Percentiles rank a stretch among this genome's conserved stretches.
Conservation (phyloP, 2,888 invertebrate genomes). For the Drosophila koepferae region DNA sequence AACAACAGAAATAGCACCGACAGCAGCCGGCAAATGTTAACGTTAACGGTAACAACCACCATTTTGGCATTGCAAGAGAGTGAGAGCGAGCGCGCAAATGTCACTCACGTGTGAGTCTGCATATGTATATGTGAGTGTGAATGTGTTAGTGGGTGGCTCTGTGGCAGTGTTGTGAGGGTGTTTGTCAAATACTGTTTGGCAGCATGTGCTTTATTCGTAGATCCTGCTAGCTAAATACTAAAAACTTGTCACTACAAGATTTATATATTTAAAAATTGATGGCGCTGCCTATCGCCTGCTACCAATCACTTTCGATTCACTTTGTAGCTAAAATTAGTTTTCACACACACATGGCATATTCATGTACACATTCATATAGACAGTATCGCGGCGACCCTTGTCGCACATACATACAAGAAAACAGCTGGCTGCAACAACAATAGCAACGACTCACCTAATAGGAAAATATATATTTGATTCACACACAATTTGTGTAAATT, state of each 20-base stretch:
- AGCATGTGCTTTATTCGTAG: constrained; percentile 29
- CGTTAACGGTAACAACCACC: constrained; percentile 71
- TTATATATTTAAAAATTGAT: constrained; percentile 30
- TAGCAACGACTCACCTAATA: constrained; percentile 59
- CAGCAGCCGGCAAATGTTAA: constrained; percentile 70
- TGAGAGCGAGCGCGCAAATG: constrained; percentile 31
- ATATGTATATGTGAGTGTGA: constrained; percentile 4
- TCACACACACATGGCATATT: constrained; percentile 5
- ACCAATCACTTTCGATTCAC: constrained; percentile 67
- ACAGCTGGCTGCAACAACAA: constrained; percentile 68
- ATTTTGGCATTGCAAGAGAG: constrained; percentile 39
- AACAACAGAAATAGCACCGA: constrained; percentile 21
- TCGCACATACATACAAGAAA: constrained; percentile 52
- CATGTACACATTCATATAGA: constrained; percentile 22
- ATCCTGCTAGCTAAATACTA: constrained; percentile 26
- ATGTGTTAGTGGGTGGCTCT: constrained; percentile 17
- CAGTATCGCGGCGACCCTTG: constrained; percentile 34
- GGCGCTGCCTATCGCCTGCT: constrained; percentile 32
- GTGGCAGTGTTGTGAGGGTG: constrained; percentile 46
- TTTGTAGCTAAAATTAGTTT: constrained; percentile 70
- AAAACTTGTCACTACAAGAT: constrained; percentile 30
- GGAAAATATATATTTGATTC: constrained; percentile 49
- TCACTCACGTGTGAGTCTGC: constrained; percentile 35
- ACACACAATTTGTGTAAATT: constrained; percentile 8
- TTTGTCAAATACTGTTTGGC: constrained; percentile 32